Evolutionary conservation across 2,797 vertebrate genomes (phyloP).

Genomic region (Myoxocephalus aenaeus): DNA sequence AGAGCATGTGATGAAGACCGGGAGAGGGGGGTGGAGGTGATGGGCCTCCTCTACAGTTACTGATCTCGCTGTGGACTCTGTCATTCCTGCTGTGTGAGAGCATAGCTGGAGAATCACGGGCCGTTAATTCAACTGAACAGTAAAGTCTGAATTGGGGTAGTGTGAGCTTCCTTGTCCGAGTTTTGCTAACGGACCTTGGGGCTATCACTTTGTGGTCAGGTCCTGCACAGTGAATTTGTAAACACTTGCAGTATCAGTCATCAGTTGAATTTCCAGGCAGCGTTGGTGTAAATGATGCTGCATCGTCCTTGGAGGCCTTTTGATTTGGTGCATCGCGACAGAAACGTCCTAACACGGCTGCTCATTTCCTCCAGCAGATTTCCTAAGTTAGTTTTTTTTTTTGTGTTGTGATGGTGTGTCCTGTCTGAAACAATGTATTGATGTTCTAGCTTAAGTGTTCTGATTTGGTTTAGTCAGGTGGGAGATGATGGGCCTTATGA

Average conservation of each 20-base stretch:
- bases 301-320: constrained; percentile 18
- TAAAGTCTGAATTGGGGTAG: constrained; percentile 17
- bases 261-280: constrained; percentile 33
- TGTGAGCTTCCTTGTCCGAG: not conserved
- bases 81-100: constrained; percentile 58
- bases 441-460: constrained; percentile 37
- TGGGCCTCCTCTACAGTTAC: constrained; percentile 13
- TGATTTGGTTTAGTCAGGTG: constrained; percentile 29
- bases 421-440: constrained; percentile 24
- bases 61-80: constrained; percentile 41
- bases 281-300: constrained; percentile 25
- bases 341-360: not conserved
- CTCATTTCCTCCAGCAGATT: constrained; percentile 5
- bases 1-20: constrained; percentile 49
- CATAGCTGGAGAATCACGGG: constrained; percentile 38
- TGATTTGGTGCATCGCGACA: constrained; percentile 14
- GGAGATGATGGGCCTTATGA: constrained; percentile 4
- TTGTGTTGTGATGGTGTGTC: constrained; percentile 24
- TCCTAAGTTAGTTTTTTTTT: constrained; percentile 2
- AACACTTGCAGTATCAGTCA: constrained; percentile 1
- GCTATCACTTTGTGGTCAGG: constrained; percentile 7
- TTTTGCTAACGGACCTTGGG: constrained; percentile 8
- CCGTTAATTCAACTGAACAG: constrained; percentile 30
- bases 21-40: constrained; percentile 12
- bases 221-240: not conserved